These are phyloP conservation scores for Gallinago nigripennis DNA, from an alignment of 2,797 vertebrate species.

Conservation along the genomic window DNA sequence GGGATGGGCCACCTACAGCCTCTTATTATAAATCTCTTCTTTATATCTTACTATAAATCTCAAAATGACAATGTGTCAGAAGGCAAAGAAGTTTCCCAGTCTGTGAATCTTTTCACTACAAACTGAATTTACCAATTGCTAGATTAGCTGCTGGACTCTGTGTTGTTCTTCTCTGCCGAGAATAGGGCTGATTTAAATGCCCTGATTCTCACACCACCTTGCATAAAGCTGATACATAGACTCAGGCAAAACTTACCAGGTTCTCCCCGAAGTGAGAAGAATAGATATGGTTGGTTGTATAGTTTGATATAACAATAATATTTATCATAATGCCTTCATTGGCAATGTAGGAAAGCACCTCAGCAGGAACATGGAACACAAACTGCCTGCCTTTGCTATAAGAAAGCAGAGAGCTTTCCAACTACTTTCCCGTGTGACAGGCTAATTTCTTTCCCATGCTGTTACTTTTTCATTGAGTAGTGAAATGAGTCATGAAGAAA, in stretches of 20 bases:
- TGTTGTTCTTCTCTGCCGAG: not conserved
- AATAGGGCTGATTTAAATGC: no score
- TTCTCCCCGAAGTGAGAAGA: fast-evolving
- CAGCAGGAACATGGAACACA: not conserved
- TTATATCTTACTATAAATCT: not conserved
- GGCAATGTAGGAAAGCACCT: not conserved
- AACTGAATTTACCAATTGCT: not conserved
- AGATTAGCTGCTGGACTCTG: not conserved
- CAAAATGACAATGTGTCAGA: not conserved
- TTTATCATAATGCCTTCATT: not conserved
- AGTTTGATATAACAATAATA: not conserved
- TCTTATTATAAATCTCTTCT: not conserved
- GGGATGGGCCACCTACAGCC: no score
- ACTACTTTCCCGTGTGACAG: not conserved
- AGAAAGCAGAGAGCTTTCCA: not conserved
- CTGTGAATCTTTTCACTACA: not conserved
- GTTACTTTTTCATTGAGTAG: not conserved
- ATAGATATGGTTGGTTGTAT: not conserved
- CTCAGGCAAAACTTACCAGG: not conserved
- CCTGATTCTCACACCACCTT: not conserved
- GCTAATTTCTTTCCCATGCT: not conserved
- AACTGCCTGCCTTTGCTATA: not conserved
- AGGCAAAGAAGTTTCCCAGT: not conserved
- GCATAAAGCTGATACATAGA: not conserved
- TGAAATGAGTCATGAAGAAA: not conserved